Conservation (phyloP, 2,113 vertebrate genomes). For the Xenus cinereus region DNA sequence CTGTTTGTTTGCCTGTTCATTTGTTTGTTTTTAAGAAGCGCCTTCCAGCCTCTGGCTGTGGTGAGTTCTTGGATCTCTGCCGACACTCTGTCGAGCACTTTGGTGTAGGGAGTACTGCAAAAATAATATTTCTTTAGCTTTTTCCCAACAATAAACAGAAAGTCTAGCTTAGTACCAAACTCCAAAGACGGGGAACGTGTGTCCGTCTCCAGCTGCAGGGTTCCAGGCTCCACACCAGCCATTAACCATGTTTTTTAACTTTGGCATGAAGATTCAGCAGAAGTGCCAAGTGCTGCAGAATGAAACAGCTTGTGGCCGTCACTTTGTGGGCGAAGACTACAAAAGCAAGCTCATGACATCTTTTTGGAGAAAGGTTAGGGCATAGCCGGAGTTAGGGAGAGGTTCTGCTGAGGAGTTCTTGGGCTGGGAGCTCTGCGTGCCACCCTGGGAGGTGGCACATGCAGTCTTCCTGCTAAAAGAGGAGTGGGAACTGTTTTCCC, state of each 20-base stretch:
- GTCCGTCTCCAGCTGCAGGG: background rate
- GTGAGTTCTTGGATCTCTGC: background rate
- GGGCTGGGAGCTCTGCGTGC: background rate
- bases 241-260: background rate
- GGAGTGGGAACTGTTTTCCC: background rate
- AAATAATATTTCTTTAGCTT: background rate
- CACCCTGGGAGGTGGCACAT: background rate
- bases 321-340: background rate
- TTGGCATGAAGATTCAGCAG: background rate
- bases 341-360: background rate
- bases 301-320: background rate
- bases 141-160: background rate
- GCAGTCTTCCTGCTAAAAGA: background rate
- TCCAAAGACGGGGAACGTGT: background rate
- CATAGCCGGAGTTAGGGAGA: background rate
- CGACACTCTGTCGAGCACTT: rapidly evolving
- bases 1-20: constrained; percentile 3
- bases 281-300: background rate
- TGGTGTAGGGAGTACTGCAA: background rate
- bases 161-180: background rate
- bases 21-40: background rate
- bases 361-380: background rate
- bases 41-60: background rate
- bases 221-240: background rate
- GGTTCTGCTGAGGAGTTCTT: background rate